These are phyloP conservation scores for Romanogobio albipinnatus DNA, from an alignment of 2,113 vertebrate species.

Conservation along the genomic window DNA sequence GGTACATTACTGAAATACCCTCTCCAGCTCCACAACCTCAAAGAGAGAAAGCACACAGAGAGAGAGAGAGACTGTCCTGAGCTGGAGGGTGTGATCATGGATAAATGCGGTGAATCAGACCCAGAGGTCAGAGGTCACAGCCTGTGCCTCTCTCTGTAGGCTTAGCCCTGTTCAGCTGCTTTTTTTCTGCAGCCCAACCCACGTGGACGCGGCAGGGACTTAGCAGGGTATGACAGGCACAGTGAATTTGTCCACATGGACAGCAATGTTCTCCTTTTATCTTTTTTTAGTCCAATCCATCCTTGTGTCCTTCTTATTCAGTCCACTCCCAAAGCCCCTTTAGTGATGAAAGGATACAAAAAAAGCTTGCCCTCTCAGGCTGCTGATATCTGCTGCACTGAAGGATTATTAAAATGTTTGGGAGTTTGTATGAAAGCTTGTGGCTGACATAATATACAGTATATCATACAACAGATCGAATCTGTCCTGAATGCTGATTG, in stretches of 20 bases:
- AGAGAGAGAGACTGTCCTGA: neutral
- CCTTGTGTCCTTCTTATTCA: constrained; percentile 48
- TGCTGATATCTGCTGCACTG: constrained; percentile 33
- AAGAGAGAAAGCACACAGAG: neutral
- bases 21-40: neutral
- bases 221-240: constrained; percentile 10
- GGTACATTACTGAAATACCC: neutral
- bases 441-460: neutral
- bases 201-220: neutral
- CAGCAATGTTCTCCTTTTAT: constrained; percentile 39
- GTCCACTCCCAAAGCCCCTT: constrained; percentile 36
- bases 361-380: constrained; percentile 18
- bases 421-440: constrained; percentile 20
- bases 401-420: constrained; percentile 40
- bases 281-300: constrained; percentile 40
- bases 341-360: constrained; percentile 40
- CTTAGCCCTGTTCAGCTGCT: neutral
- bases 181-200: too few relatives aligned
- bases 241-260: constrained; percentile 39
- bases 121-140: constrained; percentile 25
- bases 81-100: constrained; percentile 4
- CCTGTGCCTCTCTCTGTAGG: constrained; percentile 15
- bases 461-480: neutral
- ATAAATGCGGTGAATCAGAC: constrained; percentile 24
- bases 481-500: neutral